Evolutionary conservation across 2,888 invertebrate genomes (phyloP).

Genomic region (Drosophila pseudotalamancana): DNA sequence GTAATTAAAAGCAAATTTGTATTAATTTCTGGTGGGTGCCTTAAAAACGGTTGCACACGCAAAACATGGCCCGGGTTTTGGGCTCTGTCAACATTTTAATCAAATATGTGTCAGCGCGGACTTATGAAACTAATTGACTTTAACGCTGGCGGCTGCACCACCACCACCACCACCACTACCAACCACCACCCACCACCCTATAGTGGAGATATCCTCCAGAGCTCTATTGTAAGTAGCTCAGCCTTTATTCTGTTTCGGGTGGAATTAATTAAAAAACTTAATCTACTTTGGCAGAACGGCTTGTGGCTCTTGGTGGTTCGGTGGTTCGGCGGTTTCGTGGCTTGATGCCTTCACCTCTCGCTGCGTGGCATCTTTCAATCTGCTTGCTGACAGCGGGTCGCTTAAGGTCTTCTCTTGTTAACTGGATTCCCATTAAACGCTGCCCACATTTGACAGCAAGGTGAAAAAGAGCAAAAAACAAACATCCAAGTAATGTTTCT

Average conservation of each 20-base stretch:
- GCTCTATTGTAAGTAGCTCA: conserved; percentile 23
- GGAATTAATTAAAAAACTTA: conserved; percentile 76
- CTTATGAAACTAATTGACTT: conserved; percentile 73
- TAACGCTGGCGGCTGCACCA: conserved; percentile 24
- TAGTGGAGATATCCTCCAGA: background rate
- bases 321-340: conserved; percentile 7
- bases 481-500: background rate
- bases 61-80: conserved; percentile 20
- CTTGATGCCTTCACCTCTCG: background rate
- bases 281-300: conserved; percentile 55
- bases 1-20: conserved; percentile 55
- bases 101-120: conserved; percentile 70
- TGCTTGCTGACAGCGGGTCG: conserved; percentile 6
- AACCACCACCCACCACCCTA: background rate
- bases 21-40: conserved; percentile 25
- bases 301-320: conserved; percentile 6
- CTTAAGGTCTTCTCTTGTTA: background rate
- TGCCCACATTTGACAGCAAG: background rate
- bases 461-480: background rate
- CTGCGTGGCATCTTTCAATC: background rate
- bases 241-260: conserved; percentile 32
- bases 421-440: conserved; percentile 2
- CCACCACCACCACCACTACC: too few species aligned
- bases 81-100: conserved; percentile 58
- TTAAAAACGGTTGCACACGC: conserved; percentile 3